phyloP scores from a whole-genome alignment of 2,888 invertebrate species.

The Tipula helvola region DNA sequence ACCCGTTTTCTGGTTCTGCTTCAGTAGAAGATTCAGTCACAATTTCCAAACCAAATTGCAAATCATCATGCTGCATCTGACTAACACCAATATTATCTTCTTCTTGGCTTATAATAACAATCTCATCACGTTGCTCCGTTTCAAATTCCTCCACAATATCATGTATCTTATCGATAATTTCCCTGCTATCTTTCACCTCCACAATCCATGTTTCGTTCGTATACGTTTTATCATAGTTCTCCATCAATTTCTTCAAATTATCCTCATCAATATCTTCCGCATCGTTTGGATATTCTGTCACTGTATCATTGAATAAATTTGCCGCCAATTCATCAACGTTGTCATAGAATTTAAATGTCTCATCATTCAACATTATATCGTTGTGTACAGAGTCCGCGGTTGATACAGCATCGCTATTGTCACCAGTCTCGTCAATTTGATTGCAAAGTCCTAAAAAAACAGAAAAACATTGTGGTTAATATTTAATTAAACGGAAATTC shows the following conservation, averaged over 20 bases:
- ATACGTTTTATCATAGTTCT: background rate
- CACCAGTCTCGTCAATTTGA: background rate
- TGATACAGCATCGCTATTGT: background rate
- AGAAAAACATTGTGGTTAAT: background rate
- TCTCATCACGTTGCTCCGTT: background rate
- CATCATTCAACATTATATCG: background rate
- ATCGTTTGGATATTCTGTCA: background rate
- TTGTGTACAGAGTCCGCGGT: background rate
- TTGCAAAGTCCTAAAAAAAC: background rate
- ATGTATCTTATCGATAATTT: background rate
- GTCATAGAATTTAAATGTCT: background rate
- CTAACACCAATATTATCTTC: background rate
- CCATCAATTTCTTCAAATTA: background rate
- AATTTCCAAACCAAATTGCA: background rate
- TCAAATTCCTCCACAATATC: slow-evolving; percentile 8
- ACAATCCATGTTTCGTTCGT: background rate
- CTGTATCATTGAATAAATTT: background rate
- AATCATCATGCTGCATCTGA: background rate
- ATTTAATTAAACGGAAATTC: slow-evolving; percentile 7
- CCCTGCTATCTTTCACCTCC: background rate
- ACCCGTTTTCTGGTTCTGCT: background rate
- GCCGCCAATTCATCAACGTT: slow-evolving; percentile 4
- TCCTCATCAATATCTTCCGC: background rate
- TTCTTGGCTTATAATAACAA: background rate
- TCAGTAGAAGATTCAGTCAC: background rate